Conservation (phyloP, 2,113 vertebrate genomes). For the Actenoides hombroni region DNA sequence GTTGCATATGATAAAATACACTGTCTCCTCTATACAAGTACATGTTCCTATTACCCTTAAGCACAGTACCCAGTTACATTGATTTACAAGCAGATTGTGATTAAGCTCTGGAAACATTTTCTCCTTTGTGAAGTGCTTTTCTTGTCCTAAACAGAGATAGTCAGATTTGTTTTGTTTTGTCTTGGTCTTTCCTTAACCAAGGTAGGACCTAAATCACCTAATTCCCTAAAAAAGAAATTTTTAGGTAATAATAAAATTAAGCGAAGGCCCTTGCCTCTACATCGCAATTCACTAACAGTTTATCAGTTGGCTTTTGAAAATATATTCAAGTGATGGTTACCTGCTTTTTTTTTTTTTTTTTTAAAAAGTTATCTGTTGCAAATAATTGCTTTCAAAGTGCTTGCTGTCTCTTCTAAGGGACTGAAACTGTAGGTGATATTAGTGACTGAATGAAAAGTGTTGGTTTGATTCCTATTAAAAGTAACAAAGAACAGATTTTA, state of each 20-base stretch:
- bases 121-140: background rate
- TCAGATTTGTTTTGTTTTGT: background rate
- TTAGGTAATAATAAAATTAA: background rate
- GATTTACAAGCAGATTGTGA: background rate
- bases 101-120: background rate
- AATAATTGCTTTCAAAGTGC: background rate
- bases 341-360: background rate
- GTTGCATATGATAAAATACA: background rate
- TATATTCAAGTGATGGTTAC: background rate
- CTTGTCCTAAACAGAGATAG: background rate
- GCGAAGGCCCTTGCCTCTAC: background rate
- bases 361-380: background rate
- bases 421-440: background rate
- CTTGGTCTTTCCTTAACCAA: background rate
- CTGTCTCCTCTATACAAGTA: background rate
- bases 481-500: no score
- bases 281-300: background rate
- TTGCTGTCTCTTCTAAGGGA: background rate
- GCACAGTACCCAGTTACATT: background rate
- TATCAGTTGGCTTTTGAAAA: background rate
- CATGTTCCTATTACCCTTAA: background rate
- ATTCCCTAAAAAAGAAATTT: background rate
- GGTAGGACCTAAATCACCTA: background rate
- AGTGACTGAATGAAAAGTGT: background rate
- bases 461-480: no score